phyloP scores from a whole-genome alignment of 2,113 vertebrate genomes.

The Oceanites oceanicus region DNA sequence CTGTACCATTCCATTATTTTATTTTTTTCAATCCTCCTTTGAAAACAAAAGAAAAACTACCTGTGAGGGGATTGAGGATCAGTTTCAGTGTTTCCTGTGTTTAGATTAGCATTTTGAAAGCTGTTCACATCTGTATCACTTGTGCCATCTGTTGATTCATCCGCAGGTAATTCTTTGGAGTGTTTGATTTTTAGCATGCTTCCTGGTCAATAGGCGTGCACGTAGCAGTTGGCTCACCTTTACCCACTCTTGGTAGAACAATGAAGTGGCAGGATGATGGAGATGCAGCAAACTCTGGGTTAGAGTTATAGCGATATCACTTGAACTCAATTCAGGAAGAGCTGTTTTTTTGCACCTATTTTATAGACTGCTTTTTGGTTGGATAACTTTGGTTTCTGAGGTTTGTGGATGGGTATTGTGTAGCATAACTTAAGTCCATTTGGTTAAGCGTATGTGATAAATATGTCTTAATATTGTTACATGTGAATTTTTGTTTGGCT shows the following conservation, averaged over 20 bases:
- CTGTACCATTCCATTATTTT: not conserved
- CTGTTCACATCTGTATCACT: not conserved
- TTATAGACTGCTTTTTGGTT: not conserved
- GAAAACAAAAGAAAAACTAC: not conserved
- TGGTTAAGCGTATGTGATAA: not conserved
- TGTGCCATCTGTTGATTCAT: not conserved
- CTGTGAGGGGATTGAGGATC: not conserved
- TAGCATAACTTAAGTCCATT: not conserved
- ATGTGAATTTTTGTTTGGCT: not conserved
- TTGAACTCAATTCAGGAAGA: not conserved
- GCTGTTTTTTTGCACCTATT: not conserved
- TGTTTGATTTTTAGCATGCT: not conserved
- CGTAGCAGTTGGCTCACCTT: not conserved
- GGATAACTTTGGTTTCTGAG: not conserved
- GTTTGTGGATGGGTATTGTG: not conserved
- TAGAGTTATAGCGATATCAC: not conserved
- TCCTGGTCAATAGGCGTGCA: not conserved
- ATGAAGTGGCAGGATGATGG: not conserved
- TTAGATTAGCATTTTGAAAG: not conserved
- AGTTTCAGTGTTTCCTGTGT: not conserved
- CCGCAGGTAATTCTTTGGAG: not conserved
- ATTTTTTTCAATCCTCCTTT: not conserved
- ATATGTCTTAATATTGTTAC: not conserved
- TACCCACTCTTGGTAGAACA: not conserved
- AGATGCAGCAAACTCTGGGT: not conserved